These are phyloP conservation scores for Palythoa heliodiscus DNA, from an alignment of 92 coral and sea anemone species.

Conservation along the genomic window DNA sequence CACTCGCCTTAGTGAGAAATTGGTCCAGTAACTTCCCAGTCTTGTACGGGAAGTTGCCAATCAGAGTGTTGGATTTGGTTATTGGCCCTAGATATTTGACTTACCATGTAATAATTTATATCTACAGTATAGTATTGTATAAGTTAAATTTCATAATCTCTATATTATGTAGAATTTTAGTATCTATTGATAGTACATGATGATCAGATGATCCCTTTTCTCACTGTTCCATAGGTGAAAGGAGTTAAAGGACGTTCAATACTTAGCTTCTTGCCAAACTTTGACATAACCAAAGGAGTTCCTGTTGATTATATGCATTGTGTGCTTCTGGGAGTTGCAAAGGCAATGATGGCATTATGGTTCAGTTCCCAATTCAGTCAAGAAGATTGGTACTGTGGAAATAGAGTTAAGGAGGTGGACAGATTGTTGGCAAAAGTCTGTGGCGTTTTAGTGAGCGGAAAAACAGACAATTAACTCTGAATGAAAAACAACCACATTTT, in stretches of 20 bases:
- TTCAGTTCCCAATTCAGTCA: conserved; percentile 34
- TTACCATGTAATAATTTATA: neutral
- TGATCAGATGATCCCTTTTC: neutral
- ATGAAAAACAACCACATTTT: no score
- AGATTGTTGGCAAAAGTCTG: conserved; percentile 31
- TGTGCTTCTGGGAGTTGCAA: conserved; percentile 53
- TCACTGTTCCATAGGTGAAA: conserved; percentile 20
- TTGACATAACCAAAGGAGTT: conserved; percentile 53
- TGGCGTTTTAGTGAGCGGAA: no score
- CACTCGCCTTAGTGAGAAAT: neutral
- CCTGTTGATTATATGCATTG: conserved; percentile 62
- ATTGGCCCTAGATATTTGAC: neutral
- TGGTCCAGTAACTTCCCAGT: neutral
- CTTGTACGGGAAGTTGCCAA: no score
- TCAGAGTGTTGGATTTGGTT: no score
- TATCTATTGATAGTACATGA: neutral
- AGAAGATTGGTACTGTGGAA: conserved; percentile 54
- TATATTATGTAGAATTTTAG: neutral
- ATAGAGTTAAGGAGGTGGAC: conserved; percentile 46
- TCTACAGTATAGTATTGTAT: neutral
- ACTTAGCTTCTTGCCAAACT: conserved; percentile 45
- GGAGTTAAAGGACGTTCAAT: conserved; percentile 48
- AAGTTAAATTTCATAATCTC: neutral
- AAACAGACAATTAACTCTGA: no score
- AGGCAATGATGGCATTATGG: conserved; percentile 48